Evolutionary conservation across 2,113 vertebrate species (phyloP).

Genomic region (Tetrao urogallus): DNA sequence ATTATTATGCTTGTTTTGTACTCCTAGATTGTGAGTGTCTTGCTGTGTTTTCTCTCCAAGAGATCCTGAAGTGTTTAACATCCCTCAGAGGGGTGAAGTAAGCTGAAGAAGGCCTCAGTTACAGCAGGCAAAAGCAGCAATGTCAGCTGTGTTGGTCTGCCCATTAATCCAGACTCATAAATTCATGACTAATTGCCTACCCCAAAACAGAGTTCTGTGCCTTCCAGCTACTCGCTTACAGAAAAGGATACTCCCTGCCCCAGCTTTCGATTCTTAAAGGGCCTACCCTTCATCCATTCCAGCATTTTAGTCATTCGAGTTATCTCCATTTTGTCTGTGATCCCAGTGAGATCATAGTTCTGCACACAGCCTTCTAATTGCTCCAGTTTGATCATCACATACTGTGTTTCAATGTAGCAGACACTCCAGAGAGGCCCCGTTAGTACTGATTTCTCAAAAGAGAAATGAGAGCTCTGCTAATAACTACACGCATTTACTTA

Average conservation of each 20-base stretch:
- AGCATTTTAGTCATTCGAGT: not conserved
- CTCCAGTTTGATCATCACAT: not conserved
- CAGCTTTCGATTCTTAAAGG: not conserved
- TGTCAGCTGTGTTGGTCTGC: not conserved
- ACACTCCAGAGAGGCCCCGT: not conserved
- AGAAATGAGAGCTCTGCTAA: not conserved
- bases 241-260: not conserved
- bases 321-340: not conserved
- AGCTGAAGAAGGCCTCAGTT: not conserved
- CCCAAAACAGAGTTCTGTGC: not conserved
- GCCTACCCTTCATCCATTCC: not conserved
- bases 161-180: not conserved
- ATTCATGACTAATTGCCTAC: not conserved
- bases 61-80: fast-evolving
- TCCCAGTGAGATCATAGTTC: not conserved
- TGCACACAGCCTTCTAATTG: not conserved
- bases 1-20: not conserved
- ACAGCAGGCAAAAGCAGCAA: not conserved
- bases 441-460: not conserved
- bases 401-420: not conserved
- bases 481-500: not conserved
- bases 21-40: not conserved
- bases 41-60: not conserved
- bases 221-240: not conserved
- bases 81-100: not conserved